Base-by-base conservation (phyloP, 2,888 invertebrate species). In the Calameuta filiformis region DNA sequence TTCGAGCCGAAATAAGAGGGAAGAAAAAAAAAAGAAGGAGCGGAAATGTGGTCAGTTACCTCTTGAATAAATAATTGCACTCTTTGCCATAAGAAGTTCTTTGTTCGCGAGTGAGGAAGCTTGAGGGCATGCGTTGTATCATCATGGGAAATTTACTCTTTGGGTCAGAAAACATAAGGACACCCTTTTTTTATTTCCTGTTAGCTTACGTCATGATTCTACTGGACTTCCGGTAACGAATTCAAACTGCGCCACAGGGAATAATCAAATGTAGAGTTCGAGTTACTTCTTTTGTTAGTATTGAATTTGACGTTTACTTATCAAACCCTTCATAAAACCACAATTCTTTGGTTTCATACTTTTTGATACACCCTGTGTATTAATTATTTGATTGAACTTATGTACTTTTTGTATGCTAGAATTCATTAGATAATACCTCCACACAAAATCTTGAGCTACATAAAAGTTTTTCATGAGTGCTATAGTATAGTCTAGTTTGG, bases 11-110 rank as follows among this genome's bases (percentile, higher is more conserved):
- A 56, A 56, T 56, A 23, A 56, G 56, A 56, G 9, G 56, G 9
- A 23, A 23, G 23, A 56, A 56, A 6, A 9, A 40, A 56, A 77
- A 81, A 79, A 79, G 83, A 81, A 82, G 81, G 81, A 80, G 56
- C 86, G 87, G 87, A 85, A 87, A 87, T 79, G 85, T 85, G 87
- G 84, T 84, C 85, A 85, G 85, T 85, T 85, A 84, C 85, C 84
- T 85, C 77, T 78, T 69, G 85, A 86, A 87, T 87, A 86, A 86
- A 83, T 85, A 85, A 86, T 86, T 81, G 82, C 79, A 56, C 75
- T 74, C 73, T 68, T 34, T 73, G 69, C 56, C 69, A 78, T 79
- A 79, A 77, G 77, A 77, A 80, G 15, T 37, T 30, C 35, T 35
- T 73, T 30, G 73, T 56, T 40, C n/a, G n/a, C 11, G 37, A 56